Base-by-base conservation (phyloP, 1,140 invertebrate species). In the Cotesia vestalis region DNA sequence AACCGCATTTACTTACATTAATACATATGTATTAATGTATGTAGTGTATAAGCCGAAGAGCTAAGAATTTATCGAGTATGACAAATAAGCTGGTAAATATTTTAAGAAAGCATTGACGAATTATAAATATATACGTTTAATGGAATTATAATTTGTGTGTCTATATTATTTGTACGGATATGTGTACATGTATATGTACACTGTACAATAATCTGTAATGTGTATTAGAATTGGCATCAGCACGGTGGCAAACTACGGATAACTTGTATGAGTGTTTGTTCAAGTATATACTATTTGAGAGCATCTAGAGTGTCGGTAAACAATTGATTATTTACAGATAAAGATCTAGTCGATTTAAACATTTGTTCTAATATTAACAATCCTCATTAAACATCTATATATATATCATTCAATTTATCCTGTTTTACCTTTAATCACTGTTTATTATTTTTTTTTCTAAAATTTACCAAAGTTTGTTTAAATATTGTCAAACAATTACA, bases 61-160 rank as follows among this genome's bases (percentile, higher is more conserved):
- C 40, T 11, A 46, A 46, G 40, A 46, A 46, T 46, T 46, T 46
- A 46, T 46, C 40, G 40, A 46, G 40, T 46, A 46, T 46, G 40
- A 46, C 40, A 46, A 46, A 46, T 46, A 46, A 9, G 40, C 11
- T 46, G 40, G 40, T 46, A 46, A 46, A 46, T 46, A 46, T 46
- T 46, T 46, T 46, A 46, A 46, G 40, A 6, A 46, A 46, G 14
- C 17, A 57, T 57, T 17, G 6, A 57, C 17, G 4, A 57, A 17
- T 17, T 57, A 9, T 72, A 59, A 57, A 17, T 70, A 73, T 66
- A 71, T 69, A 75, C 79, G 75, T 80, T 82, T 83, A 83, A 79
- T 77, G 77, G 79, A 81, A 78, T 78, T 75, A 81, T 78, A 78
- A 78, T 76, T 75, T 78, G 76, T 57, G n/a, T 8, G n/a, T 57